Conservation (phyloP, 2,113 vertebrate species). For the Ptilonorhynchus violaceus region DNA sequence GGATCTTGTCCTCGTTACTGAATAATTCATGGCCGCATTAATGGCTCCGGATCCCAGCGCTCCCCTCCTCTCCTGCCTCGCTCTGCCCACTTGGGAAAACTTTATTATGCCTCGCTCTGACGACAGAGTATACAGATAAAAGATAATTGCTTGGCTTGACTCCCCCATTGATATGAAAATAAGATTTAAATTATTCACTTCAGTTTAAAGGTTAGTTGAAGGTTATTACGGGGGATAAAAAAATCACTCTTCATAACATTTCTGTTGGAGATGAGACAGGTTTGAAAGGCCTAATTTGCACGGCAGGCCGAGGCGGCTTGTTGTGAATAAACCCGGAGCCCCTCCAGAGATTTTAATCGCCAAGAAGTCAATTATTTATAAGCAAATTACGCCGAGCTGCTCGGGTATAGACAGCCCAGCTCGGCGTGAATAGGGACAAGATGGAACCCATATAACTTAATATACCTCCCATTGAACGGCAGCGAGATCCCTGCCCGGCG, state of each 20-base stretch:
- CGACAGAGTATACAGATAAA: slow-evolving; percentile 92
- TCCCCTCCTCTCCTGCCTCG: slow-evolving; percentile 65
- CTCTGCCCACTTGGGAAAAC: slow-evolving; percentile 84
- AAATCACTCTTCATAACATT: slow-evolving; percentile 72
- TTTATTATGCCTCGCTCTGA: slow-evolving; percentile 91
- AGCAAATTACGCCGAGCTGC: slow-evolving; percentile 86
- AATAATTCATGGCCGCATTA: slow-evolving; percentile 90
- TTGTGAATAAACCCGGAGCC: slow-evolving; percentile 80
- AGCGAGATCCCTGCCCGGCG: background rate
- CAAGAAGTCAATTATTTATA: slow-evolving; percentile 93
- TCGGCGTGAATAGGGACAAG: slow-evolving; percentile 73
- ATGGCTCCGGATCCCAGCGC: slow-evolving; percentile 81
- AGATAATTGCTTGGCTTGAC: slow-evolving; percentile 98
- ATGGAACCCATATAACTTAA: slow-evolving; percentile 38
- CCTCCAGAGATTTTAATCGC: slow-evolving; percentile 84
- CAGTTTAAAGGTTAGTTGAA: slow-evolving; percentile 86
- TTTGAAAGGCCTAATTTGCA: slow-evolving; percentile 87
- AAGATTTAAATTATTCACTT: slow-evolving; percentile 86
- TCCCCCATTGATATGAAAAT: slow-evolving; percentile 87
- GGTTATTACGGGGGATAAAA: slow-evolving; percentile 78
- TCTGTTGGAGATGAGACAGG: slow-evolving; percentile 81
- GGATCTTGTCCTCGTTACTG: slow-evolving; percentile 85
- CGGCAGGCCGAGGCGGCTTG: slow-evolving; percentile 74
- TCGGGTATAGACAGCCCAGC: slow-evolving; percentile 71
- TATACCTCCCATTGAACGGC: slow-evolving; percentile 37